Evolutionary conservation across 2,113 vertebrate genomes (phyloP).

Genomic region (Dissostichus mawsoni): DNA sequence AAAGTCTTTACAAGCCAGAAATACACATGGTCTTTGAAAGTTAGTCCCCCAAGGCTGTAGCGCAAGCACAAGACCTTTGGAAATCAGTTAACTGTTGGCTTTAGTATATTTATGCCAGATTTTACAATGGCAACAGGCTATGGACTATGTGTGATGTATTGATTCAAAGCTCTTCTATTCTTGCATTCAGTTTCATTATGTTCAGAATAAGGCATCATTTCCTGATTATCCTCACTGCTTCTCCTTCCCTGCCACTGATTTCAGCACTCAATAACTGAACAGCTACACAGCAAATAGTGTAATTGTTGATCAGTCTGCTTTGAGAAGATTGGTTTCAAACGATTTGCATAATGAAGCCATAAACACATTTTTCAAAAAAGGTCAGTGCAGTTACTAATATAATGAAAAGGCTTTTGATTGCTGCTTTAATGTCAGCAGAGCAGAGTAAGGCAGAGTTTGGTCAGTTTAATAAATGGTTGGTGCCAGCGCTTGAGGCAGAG

Average conservation of each 20-base stretch:
- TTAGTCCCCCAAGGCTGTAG: neutral
- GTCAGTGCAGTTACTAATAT: conserved; percentile 46
- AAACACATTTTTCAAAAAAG: conserved; percentile 44
- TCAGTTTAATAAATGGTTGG: conserved; percentile 63
- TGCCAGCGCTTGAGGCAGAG: conserved; percentile 18
- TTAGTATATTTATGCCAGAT: neutral
- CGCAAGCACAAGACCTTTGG: rapidly evolving
- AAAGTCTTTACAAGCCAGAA: conserved; percentile 14
- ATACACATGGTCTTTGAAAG: conserved; percentile 1
- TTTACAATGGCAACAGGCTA: neutral
- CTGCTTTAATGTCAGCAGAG: conserved; percentile 36
- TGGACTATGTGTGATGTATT: neutral
- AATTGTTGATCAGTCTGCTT: conserved; percentile 36
- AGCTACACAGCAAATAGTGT: conserved; percentile 23
- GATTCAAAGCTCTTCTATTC: neutral
- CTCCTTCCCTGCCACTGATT: conserved; percentile 18
- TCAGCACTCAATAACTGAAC: conserved; percentile 58
- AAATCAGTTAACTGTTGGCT: neutral
- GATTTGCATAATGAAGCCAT: conserved; percentile 41
- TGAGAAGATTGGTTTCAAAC: conserved; percentile 37
- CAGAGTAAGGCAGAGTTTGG: conserved; percentile 50
- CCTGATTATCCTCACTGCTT: conserved; percentile 6
- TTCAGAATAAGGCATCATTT: neutral
- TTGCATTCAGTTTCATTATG: neutral
- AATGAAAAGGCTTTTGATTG: conserved; percentile 50